Evolutionary conservation across 2,113 vertebrate species (phyloP).

Genomic region (Pelusios castaneus): DNA sequence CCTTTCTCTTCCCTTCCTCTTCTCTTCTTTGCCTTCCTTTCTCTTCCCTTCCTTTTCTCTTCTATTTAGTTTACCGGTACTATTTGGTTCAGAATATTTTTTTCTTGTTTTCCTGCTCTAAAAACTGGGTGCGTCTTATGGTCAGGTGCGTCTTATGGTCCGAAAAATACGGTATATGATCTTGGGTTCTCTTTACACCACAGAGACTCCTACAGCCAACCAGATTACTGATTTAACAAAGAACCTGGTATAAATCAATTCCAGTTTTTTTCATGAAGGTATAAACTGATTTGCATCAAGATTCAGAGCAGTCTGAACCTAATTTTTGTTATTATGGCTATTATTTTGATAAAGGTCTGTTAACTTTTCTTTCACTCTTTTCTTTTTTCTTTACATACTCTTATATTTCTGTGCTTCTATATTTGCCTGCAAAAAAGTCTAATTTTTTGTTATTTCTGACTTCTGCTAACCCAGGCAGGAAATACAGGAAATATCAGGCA

Average conservation of each 20-base stretch:
- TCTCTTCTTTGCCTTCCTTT: too few species aligned
- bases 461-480: neutral
- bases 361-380: neutral
- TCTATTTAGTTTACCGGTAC: too few species aligned
- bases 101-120: too few species aligned
- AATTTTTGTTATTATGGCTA: neutral
- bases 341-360: neutral
- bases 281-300: slow-evolving; percentile 27
- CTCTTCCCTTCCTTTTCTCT: too few species aligned
- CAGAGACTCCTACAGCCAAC: neutral
- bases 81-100: too few species aligned
- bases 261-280: neutral
- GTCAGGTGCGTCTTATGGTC: too few species aligned
- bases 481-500: neutral
- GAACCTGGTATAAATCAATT: neutral
- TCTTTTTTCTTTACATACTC: neutral
- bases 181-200: neutral
- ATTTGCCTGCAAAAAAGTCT: neutral
- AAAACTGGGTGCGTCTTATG: too few species aligned
- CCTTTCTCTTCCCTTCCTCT: too few species aligned
- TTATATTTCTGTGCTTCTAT: neutral
- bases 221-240: neutral
- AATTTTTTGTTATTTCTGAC: neutral
- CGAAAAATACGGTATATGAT: too few species aligned
- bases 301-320: neutral